Evolutionary conservation across 2,888 invertebrate genomes (phyloP).

Genomic region (Apotomis turbidana): DNA sequence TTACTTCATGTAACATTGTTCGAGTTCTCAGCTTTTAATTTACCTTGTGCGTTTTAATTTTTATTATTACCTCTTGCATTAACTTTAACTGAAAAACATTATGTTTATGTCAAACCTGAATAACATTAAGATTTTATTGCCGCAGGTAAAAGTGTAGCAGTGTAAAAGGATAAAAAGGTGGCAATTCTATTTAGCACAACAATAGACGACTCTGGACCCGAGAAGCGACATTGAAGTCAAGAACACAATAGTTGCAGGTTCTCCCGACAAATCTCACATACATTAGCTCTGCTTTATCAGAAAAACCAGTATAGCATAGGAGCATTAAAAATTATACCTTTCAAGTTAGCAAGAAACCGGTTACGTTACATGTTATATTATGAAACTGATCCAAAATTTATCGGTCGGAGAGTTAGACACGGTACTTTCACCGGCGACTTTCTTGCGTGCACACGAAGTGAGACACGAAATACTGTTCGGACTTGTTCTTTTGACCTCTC

Average conservation of each 20-base stretch:
- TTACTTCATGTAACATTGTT: conserved; percentile 32
- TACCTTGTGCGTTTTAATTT: background rate
- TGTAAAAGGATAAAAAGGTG: conserved; percentile 55
- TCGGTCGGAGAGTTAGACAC: conserved; percentile 69
- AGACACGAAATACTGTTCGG: conserved; percentile 63
- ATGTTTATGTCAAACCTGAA: background rate
- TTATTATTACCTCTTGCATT: too few species aligned
- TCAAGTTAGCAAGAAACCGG: conserved; percentile 62
- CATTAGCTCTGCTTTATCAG: conserved; percentile 64
- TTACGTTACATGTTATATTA: conserved; percentile 72
- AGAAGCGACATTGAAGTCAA: conserved; percentile 53
- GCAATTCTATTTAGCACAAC: conserved; percentile 63
- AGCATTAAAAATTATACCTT: conserved; percentile 57
- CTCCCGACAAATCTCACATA: conserved; percentile 64
- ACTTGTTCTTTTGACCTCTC: conserved; percentile 68
- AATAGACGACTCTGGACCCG: conserved; percentile 58
- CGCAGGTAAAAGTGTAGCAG: conserved; percentile 3
- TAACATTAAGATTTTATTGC: background rate
- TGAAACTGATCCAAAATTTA: conserved; percentile 73
- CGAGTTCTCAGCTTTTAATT: conserved; percentile 3
- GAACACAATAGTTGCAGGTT: conserved; percentile 64
- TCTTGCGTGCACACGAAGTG: conserved; percentile 62
- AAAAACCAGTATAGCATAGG: conserved; percentile 53
- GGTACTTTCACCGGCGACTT: conserved; percentile 79
- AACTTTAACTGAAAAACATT: background rate